Evolutionary conservation across 35 echinoderm and acorn worm species (phyloP).

Genomic region (Apostichopus californicus): DNA sequence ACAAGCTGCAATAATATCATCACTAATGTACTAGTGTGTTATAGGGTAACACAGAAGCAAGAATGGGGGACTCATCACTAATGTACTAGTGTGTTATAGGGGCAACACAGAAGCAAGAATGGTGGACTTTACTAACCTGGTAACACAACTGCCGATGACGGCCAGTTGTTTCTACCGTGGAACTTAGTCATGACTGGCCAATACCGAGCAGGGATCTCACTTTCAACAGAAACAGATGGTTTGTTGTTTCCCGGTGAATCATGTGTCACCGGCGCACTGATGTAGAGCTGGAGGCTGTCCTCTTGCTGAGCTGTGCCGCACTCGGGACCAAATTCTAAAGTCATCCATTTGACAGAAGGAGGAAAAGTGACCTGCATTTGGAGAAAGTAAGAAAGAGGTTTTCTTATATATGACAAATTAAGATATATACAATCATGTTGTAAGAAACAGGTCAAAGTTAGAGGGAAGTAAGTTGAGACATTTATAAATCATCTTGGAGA

Average conservation of each 20-base stretch:
- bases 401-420: no score
- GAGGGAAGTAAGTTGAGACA: no score
- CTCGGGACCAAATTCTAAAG: constrained; percentile 92
- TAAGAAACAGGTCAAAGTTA: no score
- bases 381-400: no score
- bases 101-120: no score
- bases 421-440: no score
- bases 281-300: constrained; percentile 90
- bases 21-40: no score
- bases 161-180: constrained; percentile 92
- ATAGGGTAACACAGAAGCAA: no score
- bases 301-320: constrained; percentile 97
- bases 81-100: no score
- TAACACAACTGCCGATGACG: constrained; percentile 75
- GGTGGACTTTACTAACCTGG: constrained; percentile 62
- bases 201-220: constrained; percentile 31
- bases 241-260: not conserved
- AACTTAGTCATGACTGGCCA: constrained; percentile 90
- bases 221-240: constrained; percentile 8
- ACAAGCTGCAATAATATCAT: no score
- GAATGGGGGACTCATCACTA: no score
- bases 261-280: constrained; percentile 26
- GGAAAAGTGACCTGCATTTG: constrained; percentile 80
- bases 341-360: constrained; percentile 90
- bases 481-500: no score